Percentiles rank a stretch among this genome's conserved stretches.
Conservation (phyloP, 2,888 invertebrate species). For the Zygothrica quintamaculata region DNA sequence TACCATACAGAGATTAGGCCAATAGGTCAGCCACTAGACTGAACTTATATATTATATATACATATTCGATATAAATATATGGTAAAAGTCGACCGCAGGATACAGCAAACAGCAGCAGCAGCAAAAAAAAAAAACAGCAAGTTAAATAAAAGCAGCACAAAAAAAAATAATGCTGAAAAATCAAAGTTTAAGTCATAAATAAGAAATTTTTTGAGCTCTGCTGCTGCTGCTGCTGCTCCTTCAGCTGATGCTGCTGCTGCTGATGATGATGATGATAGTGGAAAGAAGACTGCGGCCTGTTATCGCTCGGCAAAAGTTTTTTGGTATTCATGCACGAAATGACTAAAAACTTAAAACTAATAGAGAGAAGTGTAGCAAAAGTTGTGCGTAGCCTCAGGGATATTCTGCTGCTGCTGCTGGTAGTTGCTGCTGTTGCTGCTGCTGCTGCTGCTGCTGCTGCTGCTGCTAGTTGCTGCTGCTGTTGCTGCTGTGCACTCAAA, state of each 20-base stretch:
- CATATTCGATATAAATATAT: too few species aligned
- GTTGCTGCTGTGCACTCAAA: slow-evolving; percentile 59
- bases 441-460: slow-evolving; percentile 15
- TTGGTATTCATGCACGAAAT: slow-evolving; percentile 77
- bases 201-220: slow-evolving; percentile 53
- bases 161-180: slow-evolving; percentile 41
- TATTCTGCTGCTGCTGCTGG: slow-evolving; percentile 9
- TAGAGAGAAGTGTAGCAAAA: slow-evolving; percentile 73
- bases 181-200: slow-evolving; percentile 74
- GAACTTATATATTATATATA: too few species aligned
- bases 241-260: slow-evolving; percentile 23
- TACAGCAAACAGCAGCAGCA: background rate
- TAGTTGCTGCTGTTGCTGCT: background rate
- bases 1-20: slow-evolving; percentile 8
- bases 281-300: slow-evolving; percentile 66
- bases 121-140: background rate
- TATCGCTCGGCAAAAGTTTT: slow-evolving; percentile 68
- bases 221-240: slow-evolving; percentile 18
- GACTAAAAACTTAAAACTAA: slow-evolving; percentile 77
- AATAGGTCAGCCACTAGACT: slow-evolving; percentile 15
- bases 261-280: slow-evolving; percentile 58
- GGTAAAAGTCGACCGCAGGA: slow-evolving; percentile 11
- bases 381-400: slow-evolving; percentile 52
- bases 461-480: slow-evolving; percentile 18
- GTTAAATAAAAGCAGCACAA: slow-evolving; percentile 4